Evolutionary conservation across 2,113 vertebrate genomes (phyloP).

Genomic region (Hypocryptadius cinnamomeus): DNA sequence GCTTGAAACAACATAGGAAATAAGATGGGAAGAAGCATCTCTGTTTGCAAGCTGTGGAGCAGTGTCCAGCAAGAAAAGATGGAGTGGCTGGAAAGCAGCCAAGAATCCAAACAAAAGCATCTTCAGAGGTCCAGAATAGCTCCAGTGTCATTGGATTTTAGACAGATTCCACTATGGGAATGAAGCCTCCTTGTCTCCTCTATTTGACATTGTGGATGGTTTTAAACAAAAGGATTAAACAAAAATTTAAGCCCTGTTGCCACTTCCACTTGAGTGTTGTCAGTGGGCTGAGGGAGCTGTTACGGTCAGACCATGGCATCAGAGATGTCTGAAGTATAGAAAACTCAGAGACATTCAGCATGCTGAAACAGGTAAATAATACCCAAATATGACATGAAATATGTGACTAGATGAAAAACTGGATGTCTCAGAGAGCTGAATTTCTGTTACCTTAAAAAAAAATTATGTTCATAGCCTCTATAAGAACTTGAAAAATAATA

Average conservation of each 20-base stretch:
- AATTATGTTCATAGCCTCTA: neutral
- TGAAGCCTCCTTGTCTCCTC: neutral
- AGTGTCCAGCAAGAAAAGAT: constrained; percentile 25
- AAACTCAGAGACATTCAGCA: neutral
- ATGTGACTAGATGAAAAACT: neutral
- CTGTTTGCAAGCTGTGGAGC: constrained; percentile 11
- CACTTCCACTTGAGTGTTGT: neutral
- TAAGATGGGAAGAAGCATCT: neutral
- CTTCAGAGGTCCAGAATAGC: neutral
- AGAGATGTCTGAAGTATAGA: neutral
- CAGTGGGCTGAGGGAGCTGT: neutral
- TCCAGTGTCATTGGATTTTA: neutral
- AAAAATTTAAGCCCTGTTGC: neutral
- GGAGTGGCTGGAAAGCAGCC: neutral
- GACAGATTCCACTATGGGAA: neutral
- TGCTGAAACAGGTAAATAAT: neutral
- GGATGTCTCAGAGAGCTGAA: neutral
- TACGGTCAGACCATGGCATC: neutral
- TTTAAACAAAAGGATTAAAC: neutral
- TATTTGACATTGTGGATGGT: neutral
- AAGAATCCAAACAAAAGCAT: neutral
- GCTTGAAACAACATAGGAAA: neutral
- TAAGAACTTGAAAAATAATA: neutral
- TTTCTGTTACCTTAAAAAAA: neutral
- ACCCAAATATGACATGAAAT: neutral